Evolutionary conservation across 2,888 invertebrate species (phyloP).

Genomic region (Busseola fusca): DNA sequence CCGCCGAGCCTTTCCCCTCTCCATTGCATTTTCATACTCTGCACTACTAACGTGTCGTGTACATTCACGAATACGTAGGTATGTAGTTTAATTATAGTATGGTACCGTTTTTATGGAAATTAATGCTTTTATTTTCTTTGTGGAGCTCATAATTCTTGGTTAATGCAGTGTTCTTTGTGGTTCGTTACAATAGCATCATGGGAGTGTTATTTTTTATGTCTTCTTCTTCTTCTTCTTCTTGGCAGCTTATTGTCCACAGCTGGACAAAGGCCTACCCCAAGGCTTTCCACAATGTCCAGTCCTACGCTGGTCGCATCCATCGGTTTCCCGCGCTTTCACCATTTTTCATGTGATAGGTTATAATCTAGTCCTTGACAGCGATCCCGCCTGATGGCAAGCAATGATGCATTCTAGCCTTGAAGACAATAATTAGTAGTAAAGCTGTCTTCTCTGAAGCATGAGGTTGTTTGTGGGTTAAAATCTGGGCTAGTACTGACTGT

Average conservation of each 20-base stretch:
- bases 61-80: conserved; percentile 11
- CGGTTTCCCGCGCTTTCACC: too few species aligned
- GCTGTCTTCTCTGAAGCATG: neutral
- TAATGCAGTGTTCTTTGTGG: conserved; percentile 1
- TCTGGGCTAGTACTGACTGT: neutral
- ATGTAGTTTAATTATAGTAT: conserved; percentile 37
- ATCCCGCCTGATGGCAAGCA: too few species aligned
- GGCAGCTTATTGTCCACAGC: too few species aligned
- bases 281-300: too few species aligned
- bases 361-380: too few species aligned
- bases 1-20: conserved; percentile 48
- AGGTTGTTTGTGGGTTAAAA: neutral
- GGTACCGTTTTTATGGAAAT: conserved; percentile 30
- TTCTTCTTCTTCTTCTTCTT: too few species aligned
- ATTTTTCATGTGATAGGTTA: neutral
- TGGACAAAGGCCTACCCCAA: too few species aligned
- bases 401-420: too few species aligned
- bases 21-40: conserved; percentile 65
- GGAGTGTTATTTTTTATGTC: neutral
- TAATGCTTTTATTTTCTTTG: conserved; percentile 29
- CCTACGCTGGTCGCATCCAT: too few species aligned
- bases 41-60: conserved; percentile 48
- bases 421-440: too few species aligned
- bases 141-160: conserved; percentile 10
- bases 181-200: neutral